phyloP scores from a whole-genome alignment of 2,888 invertebrate genomes.

The Adela reaumurella region DNA sequence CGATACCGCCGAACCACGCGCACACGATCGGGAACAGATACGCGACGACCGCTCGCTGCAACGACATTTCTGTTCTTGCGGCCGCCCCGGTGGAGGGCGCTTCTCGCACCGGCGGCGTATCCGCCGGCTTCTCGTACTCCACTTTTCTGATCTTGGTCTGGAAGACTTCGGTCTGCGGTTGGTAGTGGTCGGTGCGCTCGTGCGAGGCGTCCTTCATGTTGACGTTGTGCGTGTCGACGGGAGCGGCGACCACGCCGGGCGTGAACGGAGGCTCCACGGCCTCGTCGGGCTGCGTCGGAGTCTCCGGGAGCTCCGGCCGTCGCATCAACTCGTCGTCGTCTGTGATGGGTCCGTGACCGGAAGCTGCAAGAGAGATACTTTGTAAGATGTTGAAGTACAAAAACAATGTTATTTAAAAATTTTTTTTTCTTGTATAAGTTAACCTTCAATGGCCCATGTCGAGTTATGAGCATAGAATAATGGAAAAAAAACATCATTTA shows the following conservation, averaged over 20 bases:
- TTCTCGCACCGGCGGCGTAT: constrained; percentile 17
- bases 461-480: too few species aligned
- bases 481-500: too few species aligned
- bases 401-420: too few species aligned
- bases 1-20: constrained; percentile 81
- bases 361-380: neutral
- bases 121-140: constrained; percentile 10
- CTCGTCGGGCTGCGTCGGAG: constrained; percentile 7
- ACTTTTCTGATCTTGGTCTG: neutral
- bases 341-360: neutral
- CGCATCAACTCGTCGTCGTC: neutral
- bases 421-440: too few species aligned
- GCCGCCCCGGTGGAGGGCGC: constrained; percentile 28
- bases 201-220: constrained; percentile 11
- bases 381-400: too few species aligned
- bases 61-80: constrained; percentile 39
- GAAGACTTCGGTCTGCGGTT: constrained; percentile 10
- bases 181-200: constrained; percentile 2
- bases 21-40: constrained; percentile 79
- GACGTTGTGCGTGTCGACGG: constrained; percentile 24
- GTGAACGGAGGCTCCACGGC: constrained; percentile 23
- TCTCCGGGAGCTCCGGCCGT: constrained; percentile 10
- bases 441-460: too few species aligned
- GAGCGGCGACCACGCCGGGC: constrained; percentile 25
- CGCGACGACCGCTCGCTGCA: constrained; percentile 64